These are phyloP conservation scores for Ganaspis brasiliensis DNA, from an alignment of 2,888 invertebrate species.

Conservation along the genomic window DNA sequence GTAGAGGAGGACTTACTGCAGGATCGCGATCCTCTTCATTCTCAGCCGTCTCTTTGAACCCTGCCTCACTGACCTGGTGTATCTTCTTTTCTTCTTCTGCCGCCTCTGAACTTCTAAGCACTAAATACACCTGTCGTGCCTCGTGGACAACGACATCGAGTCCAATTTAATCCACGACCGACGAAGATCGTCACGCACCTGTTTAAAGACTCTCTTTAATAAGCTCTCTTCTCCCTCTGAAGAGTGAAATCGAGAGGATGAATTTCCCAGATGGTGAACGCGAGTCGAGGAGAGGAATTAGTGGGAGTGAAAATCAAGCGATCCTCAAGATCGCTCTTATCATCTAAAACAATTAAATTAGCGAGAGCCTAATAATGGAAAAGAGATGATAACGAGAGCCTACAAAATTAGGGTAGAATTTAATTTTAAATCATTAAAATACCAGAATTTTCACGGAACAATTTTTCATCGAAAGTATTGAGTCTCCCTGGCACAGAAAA, in stretches of 20 bases:
- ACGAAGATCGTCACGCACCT: constrained; percentile 62
- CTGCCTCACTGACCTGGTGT: constrained; percentile 42
- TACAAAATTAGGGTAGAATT: too few species aligned
- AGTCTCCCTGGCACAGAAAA: neutral
- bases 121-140: constrained; percentile 64
- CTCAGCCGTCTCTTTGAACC: constrained; percentile 56
- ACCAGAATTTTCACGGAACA: too few species aligned
- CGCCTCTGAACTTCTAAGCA: constrained; percentile 39
- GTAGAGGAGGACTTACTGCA: constrained; percentile 66
- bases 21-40: constrained; percentile 70
- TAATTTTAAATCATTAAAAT: too few species aligned
- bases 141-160: constrained; percentile 68
- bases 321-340: constrained; percentile 51
- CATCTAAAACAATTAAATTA: neutral
- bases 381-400: too few species aligned
- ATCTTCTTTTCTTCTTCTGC: constrained; percentile 45
- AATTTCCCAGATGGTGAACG: constrained; percentile 58
- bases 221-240: constrained; percentile 54
- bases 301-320: constrained; percentile 56
- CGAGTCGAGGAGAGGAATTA: constrained; percentile 48
- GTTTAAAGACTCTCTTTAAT: constrained; percentile 13
- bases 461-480: too few species aligned
- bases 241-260: constrained; percentile 72
- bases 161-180: constrained; percentile 62
- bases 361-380: neutral